Evolutionary conservation across 2,797 vertebrate species (phyloP).

Genomic region (Glossophaga mutica): DNA sequence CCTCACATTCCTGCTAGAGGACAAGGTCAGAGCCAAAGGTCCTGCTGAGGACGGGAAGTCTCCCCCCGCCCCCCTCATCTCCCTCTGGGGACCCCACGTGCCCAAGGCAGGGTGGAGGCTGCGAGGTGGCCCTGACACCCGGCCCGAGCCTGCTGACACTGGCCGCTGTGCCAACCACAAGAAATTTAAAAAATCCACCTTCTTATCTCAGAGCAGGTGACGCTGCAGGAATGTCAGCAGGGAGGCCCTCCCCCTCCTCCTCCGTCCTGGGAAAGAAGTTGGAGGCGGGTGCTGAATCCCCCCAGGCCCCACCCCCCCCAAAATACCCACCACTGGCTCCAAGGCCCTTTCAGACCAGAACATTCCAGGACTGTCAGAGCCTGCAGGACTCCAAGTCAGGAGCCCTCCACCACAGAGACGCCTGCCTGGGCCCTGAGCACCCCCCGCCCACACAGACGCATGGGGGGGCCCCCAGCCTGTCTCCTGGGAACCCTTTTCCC

Average conservation of each 20-base stretch:
- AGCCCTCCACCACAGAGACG: background rate
- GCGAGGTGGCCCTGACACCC: background rate
- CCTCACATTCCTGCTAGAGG: background rate
- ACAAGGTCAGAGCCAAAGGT: background rate
- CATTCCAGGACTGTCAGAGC: background rate
- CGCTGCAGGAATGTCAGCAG: background rate
- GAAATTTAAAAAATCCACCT: conserved; percentile 25
- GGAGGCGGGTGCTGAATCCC: background rate
- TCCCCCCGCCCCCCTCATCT: background rate
- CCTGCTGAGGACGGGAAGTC: background rate
- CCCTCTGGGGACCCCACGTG: background rate
- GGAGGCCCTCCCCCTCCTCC: background rate
- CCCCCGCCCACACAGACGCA: background rate
- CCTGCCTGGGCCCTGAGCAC: background rate
- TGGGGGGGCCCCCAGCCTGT: background rate
- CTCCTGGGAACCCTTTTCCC: background rate
- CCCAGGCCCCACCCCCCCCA: too few species aligned
- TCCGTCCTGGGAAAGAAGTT: background rate
- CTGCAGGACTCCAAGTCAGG: background rate
- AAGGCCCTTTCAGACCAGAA: background rate
- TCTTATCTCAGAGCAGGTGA: conserved; percentile 30
- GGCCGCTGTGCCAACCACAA: background rate
- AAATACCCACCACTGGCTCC: background rate
- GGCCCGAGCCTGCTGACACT: background rate
- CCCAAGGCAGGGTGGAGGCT: background rate